These are phyloP conservation scores for Lagodon rhomboides DNA, from an alignment of 2,797 vertebrate species.

Conservation along the genomic window DNA sequence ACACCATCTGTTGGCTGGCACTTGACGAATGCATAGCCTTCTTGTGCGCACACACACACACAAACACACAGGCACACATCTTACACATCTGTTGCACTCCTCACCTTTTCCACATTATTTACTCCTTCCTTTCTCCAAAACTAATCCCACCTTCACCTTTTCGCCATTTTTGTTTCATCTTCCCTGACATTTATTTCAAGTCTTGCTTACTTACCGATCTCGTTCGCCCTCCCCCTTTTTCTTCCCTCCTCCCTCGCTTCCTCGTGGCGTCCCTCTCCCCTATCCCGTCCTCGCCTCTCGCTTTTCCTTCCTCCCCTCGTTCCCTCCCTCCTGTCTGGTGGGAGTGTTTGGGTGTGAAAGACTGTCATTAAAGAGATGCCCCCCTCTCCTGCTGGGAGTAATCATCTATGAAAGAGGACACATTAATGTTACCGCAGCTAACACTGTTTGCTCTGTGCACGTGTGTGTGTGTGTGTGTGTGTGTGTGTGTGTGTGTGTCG, in stretches of 20 bases:
- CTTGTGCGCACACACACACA: conserved; percentile 31
- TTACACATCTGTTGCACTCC: conserved; percentile 35
- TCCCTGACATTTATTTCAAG: conserved; percentile 23
- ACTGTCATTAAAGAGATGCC: conserved; percentile 81
- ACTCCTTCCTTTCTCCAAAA: conserved; percentile 16
- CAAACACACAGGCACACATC: conserved; percentile 29
- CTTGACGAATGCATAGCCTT: conserved; percentile 55
- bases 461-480: conserved; percentile 46
- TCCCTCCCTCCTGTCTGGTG: conserved; percentile 38
- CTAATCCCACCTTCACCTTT: conserved; percentile 35
- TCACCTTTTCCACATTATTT: conserved; percentile 34
- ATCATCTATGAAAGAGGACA: conserved; percentile 85
- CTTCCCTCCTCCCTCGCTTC: conserved; percentile 12
- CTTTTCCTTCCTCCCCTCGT: conserved; percentile 41
- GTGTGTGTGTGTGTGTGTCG: conserved; percentile 44
- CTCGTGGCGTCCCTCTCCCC: conserved; percentile 13
- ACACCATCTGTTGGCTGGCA: conserved; percentile 84
- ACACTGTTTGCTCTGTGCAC: conserved; percentile 62
- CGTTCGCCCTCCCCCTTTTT: conserved; percentile 10
- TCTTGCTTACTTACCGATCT: conserved; percentile 3
- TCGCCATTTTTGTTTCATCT: conserved; percentile 19
- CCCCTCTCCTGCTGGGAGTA: conserved; percentile 83
- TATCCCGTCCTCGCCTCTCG: conserved; percentile 38
- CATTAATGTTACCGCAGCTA: conserved; percentile 77
- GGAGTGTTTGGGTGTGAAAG: conserved; percentile 75